Evolutionary conservation across 2,888 invertebrate genomes (phyloP).

Genomic region (Sinelater perroti): DNA sequence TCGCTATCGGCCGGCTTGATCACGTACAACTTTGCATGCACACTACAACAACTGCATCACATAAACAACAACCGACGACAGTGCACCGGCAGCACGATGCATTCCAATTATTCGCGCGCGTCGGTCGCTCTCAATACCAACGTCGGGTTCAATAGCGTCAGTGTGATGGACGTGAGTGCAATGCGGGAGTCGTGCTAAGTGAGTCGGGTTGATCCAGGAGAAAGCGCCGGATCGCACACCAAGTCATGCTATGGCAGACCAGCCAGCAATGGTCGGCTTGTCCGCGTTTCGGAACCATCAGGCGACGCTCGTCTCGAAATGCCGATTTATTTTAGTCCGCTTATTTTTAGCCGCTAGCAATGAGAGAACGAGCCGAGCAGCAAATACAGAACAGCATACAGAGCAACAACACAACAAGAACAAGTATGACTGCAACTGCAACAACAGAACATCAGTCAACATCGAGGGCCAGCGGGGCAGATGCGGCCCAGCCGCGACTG

Average conservation of each 20-base stretch:
- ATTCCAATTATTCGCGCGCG: slow-evolving; percentile 38
- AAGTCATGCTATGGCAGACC: slow-evolving; percentile 35
- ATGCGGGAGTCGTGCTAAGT: slow-evolving; percentile 8
- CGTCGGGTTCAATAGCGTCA: too few relatives aligned
- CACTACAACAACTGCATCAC: slow-evolving; percentile 54
- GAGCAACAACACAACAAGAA: slow-evolving; percentile 54
- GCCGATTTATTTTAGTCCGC: slow-evolving; percentile 56
- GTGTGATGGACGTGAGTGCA: slow-evolving; percentile 8
- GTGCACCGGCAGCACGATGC: slow-evolving; percentile 45
- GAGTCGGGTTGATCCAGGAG: slow-evolving; percentile 15
- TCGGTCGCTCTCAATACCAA: too few relatives aligned
- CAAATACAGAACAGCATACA: slow-evolving; percentile 51
- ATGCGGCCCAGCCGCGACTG: slow-evolving; percentile 44
- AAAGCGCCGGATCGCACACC: slow-evolving; percentile 28
- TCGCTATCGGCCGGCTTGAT: slow-evolving; percentile 47
- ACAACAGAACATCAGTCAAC: slow-evolving; percentile 49
- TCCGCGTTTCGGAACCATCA: slow-evolving; percentile 47
- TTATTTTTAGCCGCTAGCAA: slow-evolving; percentile 59
- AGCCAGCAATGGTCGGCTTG: slow-evolving; percentile 42
- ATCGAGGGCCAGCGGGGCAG: slow-evolving; percentile 52
- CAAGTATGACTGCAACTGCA: slow-evolving; percentile 53
- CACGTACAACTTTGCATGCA: slow-evolving; percentile 56
- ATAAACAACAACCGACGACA: slow-evolving; percentile 53
- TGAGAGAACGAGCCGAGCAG: slow-evolving; percentile 51
- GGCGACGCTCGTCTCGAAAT: slow-evolving; percentile 52